Evolutionary conservation across 1,140 invertebrate species (phyloP).

Genomic region (Panulirus ornatus): DNA sequence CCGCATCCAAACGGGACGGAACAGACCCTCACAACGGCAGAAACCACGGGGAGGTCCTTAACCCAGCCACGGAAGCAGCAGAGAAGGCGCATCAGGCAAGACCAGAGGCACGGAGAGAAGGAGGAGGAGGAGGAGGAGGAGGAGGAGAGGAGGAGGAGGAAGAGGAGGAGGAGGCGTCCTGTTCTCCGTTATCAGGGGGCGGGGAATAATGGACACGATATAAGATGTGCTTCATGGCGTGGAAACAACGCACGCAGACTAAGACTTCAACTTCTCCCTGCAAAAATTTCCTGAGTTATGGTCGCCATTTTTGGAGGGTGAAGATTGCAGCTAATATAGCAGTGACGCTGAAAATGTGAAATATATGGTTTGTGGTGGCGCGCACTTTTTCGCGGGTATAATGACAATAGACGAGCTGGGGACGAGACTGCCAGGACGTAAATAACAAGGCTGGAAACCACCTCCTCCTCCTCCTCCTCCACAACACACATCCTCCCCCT

Average conservation of each 20-base stretch:
- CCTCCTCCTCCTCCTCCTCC: no score
- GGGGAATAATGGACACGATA: slow-evolving; percentile 63
- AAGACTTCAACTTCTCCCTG: slow-evolving; percentile 67
- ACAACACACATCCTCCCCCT: no score
- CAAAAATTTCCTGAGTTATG: slow-evolving; percentile 68
- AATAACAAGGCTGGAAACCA: slow-evolving; percentile 51
- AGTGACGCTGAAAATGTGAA: slow-evolving; percentile 70
- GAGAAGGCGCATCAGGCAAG: no score
- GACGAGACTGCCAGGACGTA: slow-evolving; percentile 55
- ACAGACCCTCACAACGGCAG: no score
- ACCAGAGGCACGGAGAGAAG: no score
- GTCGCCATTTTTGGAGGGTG: slow-evolving; percentile 56
- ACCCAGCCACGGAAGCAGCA: no score
- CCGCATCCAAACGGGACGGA: no score
- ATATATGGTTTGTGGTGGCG: slow-evolving; percentile 70
- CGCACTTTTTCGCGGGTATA: slow-evolving; percentile 51
- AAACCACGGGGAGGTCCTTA: no score
- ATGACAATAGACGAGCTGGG: slow-evolving; percentile 70
- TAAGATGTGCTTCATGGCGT: slow-evolving; percentile 69
- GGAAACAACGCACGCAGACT: slow-evolving; percentile 67
- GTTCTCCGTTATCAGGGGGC: slow-evolving; percentile 52
- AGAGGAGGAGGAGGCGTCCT: neutral
- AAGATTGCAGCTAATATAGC: slow-evolving; percentile 71
- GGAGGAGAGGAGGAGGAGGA: neutral
- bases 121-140: neutral